Evolutionary conservation across 2,797 vertebrate genomes (phyloP).

Genomic region (Chelonia mydas): DNA sequence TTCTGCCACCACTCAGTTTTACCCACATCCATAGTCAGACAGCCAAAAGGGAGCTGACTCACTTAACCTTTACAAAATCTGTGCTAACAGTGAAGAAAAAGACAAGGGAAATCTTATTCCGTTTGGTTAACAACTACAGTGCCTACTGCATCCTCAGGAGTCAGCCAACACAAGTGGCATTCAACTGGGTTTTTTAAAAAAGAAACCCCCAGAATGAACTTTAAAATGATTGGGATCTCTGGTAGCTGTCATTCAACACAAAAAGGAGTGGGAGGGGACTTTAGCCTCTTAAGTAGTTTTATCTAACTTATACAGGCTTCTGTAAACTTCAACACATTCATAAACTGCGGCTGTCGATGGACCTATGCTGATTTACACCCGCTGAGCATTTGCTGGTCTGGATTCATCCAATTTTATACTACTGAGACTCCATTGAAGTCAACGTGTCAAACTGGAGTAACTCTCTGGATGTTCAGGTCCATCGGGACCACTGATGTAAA

Average conservation of each 20-base stretch:
- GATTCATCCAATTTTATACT: background rate
- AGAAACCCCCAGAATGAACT: background rate
- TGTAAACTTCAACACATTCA: background rate
- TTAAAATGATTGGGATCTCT: background rate
- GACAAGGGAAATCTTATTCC: background rate
- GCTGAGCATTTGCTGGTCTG: background rate
- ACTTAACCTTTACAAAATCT: slow-evolving; percentile 19
- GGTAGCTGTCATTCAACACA: background rate
- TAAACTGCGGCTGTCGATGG: background rate
- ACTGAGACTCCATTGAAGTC: background rate
- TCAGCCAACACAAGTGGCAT: background rate
- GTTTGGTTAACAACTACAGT: background rate
- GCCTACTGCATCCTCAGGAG: background rate
- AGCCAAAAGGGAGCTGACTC: background rate
- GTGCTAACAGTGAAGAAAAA: background rate
- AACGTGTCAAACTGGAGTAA: background rate
- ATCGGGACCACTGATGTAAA: background rate
- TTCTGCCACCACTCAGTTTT: background rate
- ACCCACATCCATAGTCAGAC: background rate
- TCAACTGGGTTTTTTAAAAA: background rate
- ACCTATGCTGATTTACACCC: background rate
- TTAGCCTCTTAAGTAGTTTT: background rate
- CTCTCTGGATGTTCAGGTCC: background rate
- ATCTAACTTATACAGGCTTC: background rate
- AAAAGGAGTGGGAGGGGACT: background rate